Evolutionary conservation across 2,888 invertebrate species (phyloP).

Genomic region (Heliconius cydno): DNA sequence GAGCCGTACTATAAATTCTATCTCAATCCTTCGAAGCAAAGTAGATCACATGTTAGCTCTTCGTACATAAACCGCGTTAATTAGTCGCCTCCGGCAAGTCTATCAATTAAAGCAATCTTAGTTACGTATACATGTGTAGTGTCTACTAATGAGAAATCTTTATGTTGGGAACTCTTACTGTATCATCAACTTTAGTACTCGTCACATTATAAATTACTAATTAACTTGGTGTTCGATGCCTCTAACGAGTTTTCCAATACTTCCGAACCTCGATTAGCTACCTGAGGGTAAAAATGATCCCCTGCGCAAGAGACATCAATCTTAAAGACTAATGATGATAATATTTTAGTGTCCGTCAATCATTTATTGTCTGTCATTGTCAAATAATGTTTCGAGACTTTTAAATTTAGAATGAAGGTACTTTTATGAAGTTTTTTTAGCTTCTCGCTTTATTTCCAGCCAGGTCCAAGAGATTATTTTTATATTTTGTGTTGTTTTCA

Average conservation of each 20-base stretch:
- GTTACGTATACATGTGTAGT: conserved; percentile 15
- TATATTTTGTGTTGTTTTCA: neutral
- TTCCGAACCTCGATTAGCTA: conserved; percentile 23
- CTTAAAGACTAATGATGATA: conserved; percentile 41
- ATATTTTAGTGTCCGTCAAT: conserved; percentile 36
- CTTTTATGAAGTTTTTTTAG: neutral
- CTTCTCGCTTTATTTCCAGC: neutral
- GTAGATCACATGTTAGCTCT: conserved; percentile 40
- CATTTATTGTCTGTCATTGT: conserved; percentile 23
- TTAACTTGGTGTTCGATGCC: conserved; percentile 3
- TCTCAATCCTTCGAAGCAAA: conserved; percentile 38
- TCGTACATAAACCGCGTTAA: conserved; percentile 43
- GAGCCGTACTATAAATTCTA: neutral
- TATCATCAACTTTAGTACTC: conserved; percentile 9
- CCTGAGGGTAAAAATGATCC: conserved; percentile 28
- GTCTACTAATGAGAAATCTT: conserved; percentile 16
- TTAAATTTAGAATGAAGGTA: neutral
- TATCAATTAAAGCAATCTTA: conserved; percentile 44
- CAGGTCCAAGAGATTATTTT: neutral
- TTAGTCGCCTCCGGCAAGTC: conserved; percentile 46
- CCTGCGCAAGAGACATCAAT: conserved; percentile 32
- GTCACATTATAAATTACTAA: conserved; percentile 30
- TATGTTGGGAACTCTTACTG: conserved; percentile 12
- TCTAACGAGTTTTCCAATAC: conserved; percentile 28
- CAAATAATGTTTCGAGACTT: conserved; percentile 15